A percentile compares a stretch with the other conserved stretches of the same genome.
phyloP scores from a whole-genome alignment of 2,888 invertebrate species.

The Mellilla xanthometata region DNA sequence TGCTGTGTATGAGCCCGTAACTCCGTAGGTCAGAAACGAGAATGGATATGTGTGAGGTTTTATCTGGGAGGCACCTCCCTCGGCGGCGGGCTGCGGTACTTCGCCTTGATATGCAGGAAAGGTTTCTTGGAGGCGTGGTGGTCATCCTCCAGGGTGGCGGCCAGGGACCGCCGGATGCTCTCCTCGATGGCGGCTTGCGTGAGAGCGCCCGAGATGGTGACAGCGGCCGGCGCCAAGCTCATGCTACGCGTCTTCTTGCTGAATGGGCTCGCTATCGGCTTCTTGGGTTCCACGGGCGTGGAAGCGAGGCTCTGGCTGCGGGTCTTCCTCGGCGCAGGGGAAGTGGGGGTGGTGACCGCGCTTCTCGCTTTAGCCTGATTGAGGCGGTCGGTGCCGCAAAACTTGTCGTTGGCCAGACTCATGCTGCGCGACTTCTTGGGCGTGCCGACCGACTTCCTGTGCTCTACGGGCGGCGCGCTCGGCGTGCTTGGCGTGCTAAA shows the following conservation, averaged over 20 bases:
- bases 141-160: constrained; percentile 64
- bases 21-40: no score
- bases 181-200: constrained; percentile 78
- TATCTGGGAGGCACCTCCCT: constrained; percentile 83
- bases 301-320: constrained; percentile 72
- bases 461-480: constrained; percentile 51
- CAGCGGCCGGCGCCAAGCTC: constrained; percentile 40
- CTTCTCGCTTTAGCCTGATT: constrained; percentile 50
- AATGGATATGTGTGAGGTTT: constrained; percentile 50
- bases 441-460: constrained; percentile 53
- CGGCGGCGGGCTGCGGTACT: constrained; percentile 87
- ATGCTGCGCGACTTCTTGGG: constrained; percentile 74
- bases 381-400: constrained; percentile 61
- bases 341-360: constrained; percentile 54
- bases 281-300: constrained; percentile 60
- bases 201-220: constrained; percentile 50
- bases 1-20: no score
- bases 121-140: constrained; percentile 67
- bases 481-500: constrained; percentile 62
- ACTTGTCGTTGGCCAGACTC: constrained; percentile 63
- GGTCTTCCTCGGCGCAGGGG: constrained; percentile 40
- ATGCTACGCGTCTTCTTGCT: constrained; percentile 70
- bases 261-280: constrained; percentile 43
- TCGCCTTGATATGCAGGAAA: constrained; percentile 88
- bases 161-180: constrained; percentile 68